phyloP scores from a whole-genome alignment of 2,888 invertebrate species.

The Xylota segnis region DNA sequence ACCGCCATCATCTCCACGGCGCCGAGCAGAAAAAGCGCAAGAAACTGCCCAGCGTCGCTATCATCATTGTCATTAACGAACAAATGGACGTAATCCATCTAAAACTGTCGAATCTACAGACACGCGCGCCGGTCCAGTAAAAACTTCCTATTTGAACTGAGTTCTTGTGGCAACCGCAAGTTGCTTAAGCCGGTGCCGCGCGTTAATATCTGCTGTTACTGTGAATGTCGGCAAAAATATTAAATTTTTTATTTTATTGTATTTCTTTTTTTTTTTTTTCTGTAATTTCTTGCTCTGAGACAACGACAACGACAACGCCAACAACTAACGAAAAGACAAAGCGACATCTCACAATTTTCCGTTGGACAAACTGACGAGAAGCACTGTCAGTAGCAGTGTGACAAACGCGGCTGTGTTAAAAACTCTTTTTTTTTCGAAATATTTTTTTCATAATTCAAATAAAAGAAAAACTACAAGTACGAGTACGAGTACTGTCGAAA shows the following conservation, averaged over 20 bases:
- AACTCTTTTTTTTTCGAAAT: not conserved
- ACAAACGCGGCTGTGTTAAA: conserved; percentile 36
- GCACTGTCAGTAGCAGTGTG: conserved; percentile 18
- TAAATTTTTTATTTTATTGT: too few species aligned
- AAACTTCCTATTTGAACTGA: not conserved
- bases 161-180: conserved; percentile 4
- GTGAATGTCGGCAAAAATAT: not conserved
- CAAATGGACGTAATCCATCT: conserved; percentile 40
- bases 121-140: conserved; percentile 21
- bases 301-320: conserved; percentile 1
- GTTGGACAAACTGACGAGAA: conserved; percentile 28
- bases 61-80: conserved; percentile 29
- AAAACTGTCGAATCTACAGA: conserved; percentile 27
- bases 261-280: too few species aligned
- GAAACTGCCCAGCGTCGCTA: not conserved
- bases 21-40: conserved; percentile 21
- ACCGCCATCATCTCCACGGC: conserved; percentile 36
- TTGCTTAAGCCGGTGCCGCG: conserved; percentile 27
- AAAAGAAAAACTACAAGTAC: not conserved
- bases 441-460: not conserved
- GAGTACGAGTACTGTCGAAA: not conserved
- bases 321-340: conserved; percentile 16
- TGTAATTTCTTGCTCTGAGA: not conserved
- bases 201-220: conserved; percentile 4
- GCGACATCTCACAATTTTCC: conserved; percentile 4